A percentile compares a stretch with the other conserved stretches of the same genome.
Conservation (phyloP, 1,140 invertebrate species). For the Tetragnatha versicolor region DNA sequence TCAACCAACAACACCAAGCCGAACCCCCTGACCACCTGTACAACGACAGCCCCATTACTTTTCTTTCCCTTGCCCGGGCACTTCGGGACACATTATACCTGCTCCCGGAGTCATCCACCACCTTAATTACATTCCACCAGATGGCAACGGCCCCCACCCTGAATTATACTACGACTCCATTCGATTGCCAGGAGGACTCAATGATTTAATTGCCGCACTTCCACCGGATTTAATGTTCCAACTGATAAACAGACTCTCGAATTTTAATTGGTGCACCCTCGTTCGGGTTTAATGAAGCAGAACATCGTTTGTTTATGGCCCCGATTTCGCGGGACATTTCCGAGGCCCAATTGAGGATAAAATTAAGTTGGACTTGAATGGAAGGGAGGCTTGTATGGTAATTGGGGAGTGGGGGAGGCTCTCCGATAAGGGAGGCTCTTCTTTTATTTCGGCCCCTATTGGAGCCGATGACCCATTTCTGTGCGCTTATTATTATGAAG, state of each 20-base stretch:
- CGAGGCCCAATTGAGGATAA: constrained; percentile 44
- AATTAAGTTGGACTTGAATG: constrained; percentile 43
- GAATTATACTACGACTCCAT: constrained; percentile 27
- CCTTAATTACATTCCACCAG: constrained; percentile 10
- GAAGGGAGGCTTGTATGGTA: constrained; percentile 5
- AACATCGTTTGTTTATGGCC: constrained; percentile 49
- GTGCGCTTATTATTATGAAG: neutral
- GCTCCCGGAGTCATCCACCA: neutral
- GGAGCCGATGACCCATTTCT: neutral
- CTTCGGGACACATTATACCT: neutral
- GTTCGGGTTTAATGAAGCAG: constrained; percentile 38
- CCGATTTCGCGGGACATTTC: constrained; percentile 45
- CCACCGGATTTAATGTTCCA: constrained; percentile 48
- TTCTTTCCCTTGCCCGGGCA: neutral
- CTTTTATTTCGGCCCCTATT: neutral
- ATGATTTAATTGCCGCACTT: constrained; percentile 48
- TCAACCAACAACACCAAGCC: no score
- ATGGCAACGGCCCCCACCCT: neutral
- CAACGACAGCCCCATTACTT: neutral
- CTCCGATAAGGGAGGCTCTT: constrained; percentile 6
- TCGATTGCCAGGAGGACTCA: constrained; percentile 26
- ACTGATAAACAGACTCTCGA: constrained; percentile 51
- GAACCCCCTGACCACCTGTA: neutral
- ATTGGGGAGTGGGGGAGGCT: neutral
- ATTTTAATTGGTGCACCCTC: constrained; percentile 47